Conservation (phyloP, 2,113 vertebrate species). For the Vulpes lagopus region DNA sequence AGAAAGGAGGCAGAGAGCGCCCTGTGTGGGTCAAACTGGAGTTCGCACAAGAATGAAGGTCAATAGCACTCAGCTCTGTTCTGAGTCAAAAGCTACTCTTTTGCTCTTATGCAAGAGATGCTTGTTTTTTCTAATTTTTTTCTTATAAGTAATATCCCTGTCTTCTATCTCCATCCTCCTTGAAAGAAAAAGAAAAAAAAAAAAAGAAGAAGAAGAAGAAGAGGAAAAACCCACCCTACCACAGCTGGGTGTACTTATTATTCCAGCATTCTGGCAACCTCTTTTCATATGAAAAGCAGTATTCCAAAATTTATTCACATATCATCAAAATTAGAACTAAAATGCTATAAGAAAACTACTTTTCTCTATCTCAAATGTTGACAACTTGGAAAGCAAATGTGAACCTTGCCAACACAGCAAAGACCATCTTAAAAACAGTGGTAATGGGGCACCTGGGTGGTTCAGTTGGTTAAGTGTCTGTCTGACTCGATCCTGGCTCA, state of each 20-base stretch:
- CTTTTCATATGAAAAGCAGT: neutral
- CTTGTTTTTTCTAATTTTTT: constrained; percentile 68
- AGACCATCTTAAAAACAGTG: neutral
- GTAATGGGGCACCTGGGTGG: neutral
- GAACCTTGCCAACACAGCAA: neutral
- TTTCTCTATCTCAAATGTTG: neutral
- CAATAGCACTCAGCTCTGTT: too few species aligned
- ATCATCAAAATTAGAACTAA: neutral
- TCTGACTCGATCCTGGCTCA: neutral
- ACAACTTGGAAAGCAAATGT: neutral
- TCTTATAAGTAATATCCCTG: constrained; percentile 71
- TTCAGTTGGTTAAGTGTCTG: neutral
- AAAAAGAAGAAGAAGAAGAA: neutral
- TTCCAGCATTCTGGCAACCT: neutral
- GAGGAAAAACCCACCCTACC: neutral
- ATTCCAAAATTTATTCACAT: neutral
- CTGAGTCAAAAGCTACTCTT: neutral
- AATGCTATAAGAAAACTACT: neutral
- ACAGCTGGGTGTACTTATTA: constrained; percentile 64
- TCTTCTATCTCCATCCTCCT: constrained; percentile 75
- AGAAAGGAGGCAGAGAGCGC: neutral
- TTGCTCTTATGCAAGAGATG: neutral
- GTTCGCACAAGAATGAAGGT: neutral
- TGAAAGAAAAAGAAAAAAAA: neutral
- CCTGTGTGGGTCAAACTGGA: fast-evolving